Evolutionary conservation across 1,140 invertebrate species (phyloP), one percentile per base, ranked within the genome.

Genomic region (Meloidogyne hapla): DNA sequence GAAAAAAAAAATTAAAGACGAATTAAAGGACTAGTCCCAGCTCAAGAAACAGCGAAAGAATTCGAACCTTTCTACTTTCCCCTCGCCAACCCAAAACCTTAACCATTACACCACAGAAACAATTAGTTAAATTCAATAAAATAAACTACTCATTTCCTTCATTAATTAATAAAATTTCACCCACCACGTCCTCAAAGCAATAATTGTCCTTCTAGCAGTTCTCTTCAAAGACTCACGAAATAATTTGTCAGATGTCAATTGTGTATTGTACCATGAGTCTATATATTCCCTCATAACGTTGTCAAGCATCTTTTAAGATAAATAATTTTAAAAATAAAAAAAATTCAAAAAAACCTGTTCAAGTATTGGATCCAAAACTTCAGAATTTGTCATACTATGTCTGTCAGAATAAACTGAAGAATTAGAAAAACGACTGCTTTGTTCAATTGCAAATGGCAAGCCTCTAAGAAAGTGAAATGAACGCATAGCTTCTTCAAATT

Each of bases 261-360:
- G 48, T 42, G 21, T 64, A 63, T 78, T 79, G 48, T 78, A 78
- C 77, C 77, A 78, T 1, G 77, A 80, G 26, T 78, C 77, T 6
- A 78, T 61, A 42, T 23, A 78, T 21, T 78, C 77, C n/a, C 78
- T 79, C 66, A 78, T 78, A 38, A 78, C 28, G 26, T 80, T 69
- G 23, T 78, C 77, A 13, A 78, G 68, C 28, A 78, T 78, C 77
- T 78, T n/a, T 21, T 61, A 18, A 21, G 21, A 2, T 25, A 69
- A n/a, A 18, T 69, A 26, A 69, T 13, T 13, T 42, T 13, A 71
- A 71, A 2, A 9, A 68, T 28, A 13, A 4, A 25, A 15, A 25
- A 23, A 26, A n/a, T 64, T 45, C 21, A 68, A 74, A 74, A n/a
- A 18, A 33, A 77, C 77, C 77, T 77, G 74, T 62, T 78, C 77